Conservation (phyloP, 1,140 invertebrate genomes). For the Linepithema humile region DNA sequence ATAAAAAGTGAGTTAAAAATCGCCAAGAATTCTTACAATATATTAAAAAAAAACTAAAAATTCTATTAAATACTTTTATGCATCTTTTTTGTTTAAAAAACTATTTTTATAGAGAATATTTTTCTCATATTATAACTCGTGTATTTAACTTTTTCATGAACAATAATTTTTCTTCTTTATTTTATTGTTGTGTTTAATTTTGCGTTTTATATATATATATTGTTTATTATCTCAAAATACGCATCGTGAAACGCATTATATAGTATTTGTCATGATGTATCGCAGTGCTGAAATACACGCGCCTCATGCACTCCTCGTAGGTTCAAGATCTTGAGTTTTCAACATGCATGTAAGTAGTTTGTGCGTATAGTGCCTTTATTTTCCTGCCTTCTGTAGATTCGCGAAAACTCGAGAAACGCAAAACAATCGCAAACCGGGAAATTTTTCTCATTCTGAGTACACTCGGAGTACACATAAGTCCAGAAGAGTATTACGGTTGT, state of each 20-base stretch:
- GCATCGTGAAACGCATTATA: not conserved
- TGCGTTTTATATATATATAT: constrained; percentile 7
- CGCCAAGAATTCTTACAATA: not conserved
- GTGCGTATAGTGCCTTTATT: constrained; percentile 47
- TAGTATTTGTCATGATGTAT: not conserved
- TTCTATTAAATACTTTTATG: not conserved
- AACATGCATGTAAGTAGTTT: constrained; percentile 46
- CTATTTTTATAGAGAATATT: too few relatives aligned
- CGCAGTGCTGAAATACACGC: not conserved
- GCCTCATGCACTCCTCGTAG: not conserved
- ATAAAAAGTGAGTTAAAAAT: constrained; percentile 20
- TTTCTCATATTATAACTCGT: too few relatives aligned
- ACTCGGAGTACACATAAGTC: constrained; percentile 17
- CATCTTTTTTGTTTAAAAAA: too few relatives aligned
- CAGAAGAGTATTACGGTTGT: constrained; percentile 64
- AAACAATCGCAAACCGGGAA: constrained; percentile 62
- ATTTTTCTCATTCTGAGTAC: constrained; percentile 52
- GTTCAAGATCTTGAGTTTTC: constrained; percentile 60
- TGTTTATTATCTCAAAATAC: constrained; percentile 30
- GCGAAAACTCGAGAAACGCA: constrained; percentile 27
- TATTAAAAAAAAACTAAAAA: not conserved
- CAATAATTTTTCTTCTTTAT: constrained; percentile 1
- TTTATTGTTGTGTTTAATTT: not conserved
- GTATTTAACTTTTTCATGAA: constrained; percentile 15
- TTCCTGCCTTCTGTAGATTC: constrained; percentile 53